Conservation (phyloP, 2,797 vertebrate species). For the Crypturellus tataupa region DNA sequence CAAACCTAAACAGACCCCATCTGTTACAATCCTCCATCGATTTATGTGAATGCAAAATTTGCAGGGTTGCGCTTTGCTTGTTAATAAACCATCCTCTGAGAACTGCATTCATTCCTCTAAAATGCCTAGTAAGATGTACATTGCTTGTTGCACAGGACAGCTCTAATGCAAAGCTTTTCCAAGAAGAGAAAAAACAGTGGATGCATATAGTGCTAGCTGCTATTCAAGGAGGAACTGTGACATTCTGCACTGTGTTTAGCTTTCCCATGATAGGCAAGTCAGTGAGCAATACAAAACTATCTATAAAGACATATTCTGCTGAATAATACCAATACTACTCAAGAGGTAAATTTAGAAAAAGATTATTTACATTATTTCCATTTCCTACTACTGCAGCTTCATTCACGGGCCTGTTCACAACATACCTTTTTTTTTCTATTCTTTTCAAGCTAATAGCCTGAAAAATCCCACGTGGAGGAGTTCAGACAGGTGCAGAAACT, state of each 20-base stretch:
- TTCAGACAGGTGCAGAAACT: neutral
- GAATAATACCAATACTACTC: neutral
- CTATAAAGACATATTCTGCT: neutral
- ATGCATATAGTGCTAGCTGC: neutral
- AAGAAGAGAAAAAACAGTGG: neutral
- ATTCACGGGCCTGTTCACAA: neutral
- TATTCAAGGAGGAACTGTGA: rapidly evolving
- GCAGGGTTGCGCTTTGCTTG: conserved; percentile 20
- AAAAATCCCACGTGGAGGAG: neutral
- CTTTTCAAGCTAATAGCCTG: neutral
- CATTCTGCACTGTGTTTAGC: neutral
- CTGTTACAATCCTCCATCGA: conserved; percentile 72
- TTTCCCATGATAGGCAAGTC: neutral
- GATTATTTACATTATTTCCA: neutral
- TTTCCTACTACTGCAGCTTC: neutral
- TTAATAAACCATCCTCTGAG: conserved; percentile 56
- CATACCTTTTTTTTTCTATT: neutral
- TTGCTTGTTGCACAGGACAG: neutral
- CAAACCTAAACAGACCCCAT: conserved; percentile 75
- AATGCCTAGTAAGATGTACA: neutral
- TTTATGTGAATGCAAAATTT: conserved; percentile 71
- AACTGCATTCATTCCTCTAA: neutral
- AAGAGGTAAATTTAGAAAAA: neutral
- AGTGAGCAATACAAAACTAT: neutral
- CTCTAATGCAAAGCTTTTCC: neutral